Conservation (phyloP, 2,888 invertebrate genomes). For the Tetragonisca angustula region DNA sequence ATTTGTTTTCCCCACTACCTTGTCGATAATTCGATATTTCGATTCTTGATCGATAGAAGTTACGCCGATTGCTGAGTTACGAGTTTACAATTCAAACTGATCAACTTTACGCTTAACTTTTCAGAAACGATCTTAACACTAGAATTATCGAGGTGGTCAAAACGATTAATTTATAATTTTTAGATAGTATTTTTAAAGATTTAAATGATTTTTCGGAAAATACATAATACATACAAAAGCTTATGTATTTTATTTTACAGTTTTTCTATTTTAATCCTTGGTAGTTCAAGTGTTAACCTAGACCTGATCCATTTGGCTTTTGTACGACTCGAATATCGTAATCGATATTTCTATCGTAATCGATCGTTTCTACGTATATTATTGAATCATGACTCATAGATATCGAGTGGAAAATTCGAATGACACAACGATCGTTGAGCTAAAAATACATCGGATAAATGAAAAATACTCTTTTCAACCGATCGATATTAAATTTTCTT, state of each 20-base stretch:
- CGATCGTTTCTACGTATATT: too few species aligned
- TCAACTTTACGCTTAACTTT: too few species aligned
- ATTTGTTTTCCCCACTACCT: not conserved
- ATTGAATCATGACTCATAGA: not conserved
- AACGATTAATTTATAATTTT: too few species aligned
- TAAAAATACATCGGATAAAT: not conserved
- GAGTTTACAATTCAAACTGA: not conserved
- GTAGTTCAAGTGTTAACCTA: too few species aligned
- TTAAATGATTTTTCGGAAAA: too few species aligned
- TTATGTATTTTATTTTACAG: too few species aligned
- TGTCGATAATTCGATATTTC: constrained; percentile 3
- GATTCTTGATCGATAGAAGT: constrained; percentile 1
- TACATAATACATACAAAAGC: too few species aligned
- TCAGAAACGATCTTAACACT: too few species aligned
- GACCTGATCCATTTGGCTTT: not conserved
- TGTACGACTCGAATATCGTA: not conserved
- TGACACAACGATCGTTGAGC: not conserved
- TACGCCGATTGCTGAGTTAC: not conserved
- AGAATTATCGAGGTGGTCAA: too few species aligned
- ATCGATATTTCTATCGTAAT: not conserved
- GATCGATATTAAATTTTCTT: not conserved
- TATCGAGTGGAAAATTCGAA: not conserved
- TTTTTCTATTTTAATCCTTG: too few species aligned
- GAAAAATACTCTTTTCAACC: not conserved
- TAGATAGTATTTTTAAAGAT: too few species aligned